A percentile compares a stretch with the other conserved stretches of the same genome.
Conservation (phyloP, 2,888 invertebrate genomes). For the Galeruca laticollis region DNA sequence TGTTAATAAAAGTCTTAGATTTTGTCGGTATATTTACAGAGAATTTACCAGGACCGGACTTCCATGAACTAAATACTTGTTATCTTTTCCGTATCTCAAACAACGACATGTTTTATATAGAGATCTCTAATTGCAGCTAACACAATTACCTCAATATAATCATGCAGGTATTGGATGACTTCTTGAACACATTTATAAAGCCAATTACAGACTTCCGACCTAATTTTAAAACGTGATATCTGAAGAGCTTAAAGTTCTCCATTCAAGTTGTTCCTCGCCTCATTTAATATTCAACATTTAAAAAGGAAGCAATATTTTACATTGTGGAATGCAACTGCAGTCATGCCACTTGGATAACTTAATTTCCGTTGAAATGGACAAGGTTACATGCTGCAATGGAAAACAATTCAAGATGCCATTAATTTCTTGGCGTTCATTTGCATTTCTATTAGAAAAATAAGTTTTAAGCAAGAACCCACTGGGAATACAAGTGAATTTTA, state of each 20-base stretch:
- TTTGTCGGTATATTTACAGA: too few species aligned
- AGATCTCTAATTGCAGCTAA: not conserved
- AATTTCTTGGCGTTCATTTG: constrained; percentile 39
- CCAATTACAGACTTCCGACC: constrained; percentile 12
- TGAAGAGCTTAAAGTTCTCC: constrained; percentile 18
- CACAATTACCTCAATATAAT: not conserved
- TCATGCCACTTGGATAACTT: constrained; percentile 59
- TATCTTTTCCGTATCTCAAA: not conserved
- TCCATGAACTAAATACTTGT: too few species aligned
- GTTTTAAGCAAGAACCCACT: constrained; percentile 28
- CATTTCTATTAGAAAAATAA: constrained; percentile 37
- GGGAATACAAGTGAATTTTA: constrained; percentile 14
- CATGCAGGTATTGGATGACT: not conserved
- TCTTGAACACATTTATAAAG: not conserved
- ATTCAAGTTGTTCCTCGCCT: constrained; percentile 18
- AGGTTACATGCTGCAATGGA: constrained; percentile 37
- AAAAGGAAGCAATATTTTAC: constrained; percentile 46
- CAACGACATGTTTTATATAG: not conserved
- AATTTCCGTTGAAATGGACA: constrained; percentile 58
- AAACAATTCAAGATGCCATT: constrained; percentile 36
- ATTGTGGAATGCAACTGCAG: constrained; percentile 57
- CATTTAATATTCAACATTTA: constrained; percentile 46
- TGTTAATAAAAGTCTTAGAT: too few species aligned
- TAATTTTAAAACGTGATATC: constrained; percentile 9
- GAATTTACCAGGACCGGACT: too few species aligned